Percentiles rank a stretch among this genome's conserved stretches.
phyloP scores from a whole-genome alignment of 2,888 invertebrate genomes.

The Heliconius ethilla region DNA sequence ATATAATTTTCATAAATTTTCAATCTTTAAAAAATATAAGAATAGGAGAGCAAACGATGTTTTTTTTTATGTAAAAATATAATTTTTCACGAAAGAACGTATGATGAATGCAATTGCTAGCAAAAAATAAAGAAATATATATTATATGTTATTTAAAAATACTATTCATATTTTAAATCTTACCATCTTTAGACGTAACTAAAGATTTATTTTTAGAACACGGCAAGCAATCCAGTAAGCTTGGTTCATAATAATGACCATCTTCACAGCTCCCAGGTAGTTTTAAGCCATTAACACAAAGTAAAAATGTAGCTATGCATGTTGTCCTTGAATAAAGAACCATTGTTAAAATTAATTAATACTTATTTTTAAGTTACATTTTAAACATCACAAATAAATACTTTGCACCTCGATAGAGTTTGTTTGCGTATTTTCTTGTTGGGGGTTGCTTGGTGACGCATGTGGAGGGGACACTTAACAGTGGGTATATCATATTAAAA shows the following conservation, averaged over 20 bases:
- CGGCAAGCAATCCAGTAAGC: constrained; percentile 57
- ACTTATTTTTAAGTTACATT: not conserved
- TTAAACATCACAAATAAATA: not conserved
- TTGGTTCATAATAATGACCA: constrained; percentile 66
- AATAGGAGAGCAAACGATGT: too few relatives aligned
- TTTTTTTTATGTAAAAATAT: too few relatives aligned
- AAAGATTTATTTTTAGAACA: constrained; percentile 67
- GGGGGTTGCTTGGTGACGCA: constrained; percentile 40
- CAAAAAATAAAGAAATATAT: too few relatives aligned
- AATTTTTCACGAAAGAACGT: too few relatives aligned
- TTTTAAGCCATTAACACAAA: constrained; percentile 49
- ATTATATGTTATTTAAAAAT: too few relatives aligned
- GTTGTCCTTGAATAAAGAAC: constrained; percentile 20
- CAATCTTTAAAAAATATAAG: too few relatives aligned
- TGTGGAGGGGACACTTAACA: not conserved
- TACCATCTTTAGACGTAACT: constrained; percentile 65
- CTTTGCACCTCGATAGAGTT: constrained; percentile 29
- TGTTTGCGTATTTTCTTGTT: constrained; percentile 40
- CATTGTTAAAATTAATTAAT: not conserved
- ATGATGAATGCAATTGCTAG: too few relatives aligned
- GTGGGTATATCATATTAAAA: not conserved
- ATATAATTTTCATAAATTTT: too few relatives aligned
- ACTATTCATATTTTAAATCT: constrained; percentile 46
- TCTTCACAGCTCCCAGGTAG: constrained; percentile 57
- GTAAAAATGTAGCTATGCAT: constrained; percentile 25